These are phyloP conservation scores for Sisor rabdophorus DNA, from an alignment of 2,113 vertebrate genomes.

Conservation along the genomic window DNA sequence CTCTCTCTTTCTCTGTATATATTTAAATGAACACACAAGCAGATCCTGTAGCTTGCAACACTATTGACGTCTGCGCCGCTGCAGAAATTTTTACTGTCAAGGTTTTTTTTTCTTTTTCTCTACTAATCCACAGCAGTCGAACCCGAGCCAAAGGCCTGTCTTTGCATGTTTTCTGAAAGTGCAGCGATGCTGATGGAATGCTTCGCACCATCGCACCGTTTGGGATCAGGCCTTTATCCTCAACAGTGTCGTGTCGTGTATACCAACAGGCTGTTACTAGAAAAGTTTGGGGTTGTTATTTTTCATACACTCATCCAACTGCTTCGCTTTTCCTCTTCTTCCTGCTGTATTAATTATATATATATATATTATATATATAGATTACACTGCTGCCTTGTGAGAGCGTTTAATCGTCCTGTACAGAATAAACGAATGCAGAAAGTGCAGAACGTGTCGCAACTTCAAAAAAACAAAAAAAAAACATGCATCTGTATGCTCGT, in stretches of 20 bases:
- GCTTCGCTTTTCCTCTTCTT: constrained; percentile 37
- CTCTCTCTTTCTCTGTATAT: too few relatives aligned
- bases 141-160: neutral
- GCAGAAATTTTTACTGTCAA: constrained; percentile 1
- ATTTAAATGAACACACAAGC: neutral
- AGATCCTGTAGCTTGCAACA: constrained; percentile 7
- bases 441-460: constrained; percentile 79
- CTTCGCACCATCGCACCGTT: neutral
- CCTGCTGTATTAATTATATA: constrained; percentile 21
- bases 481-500: too few relatives aligned
- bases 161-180: constrained; percentile 8
- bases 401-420: constrained; percentile 76
- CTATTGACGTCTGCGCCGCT: constrained; percentile 3
- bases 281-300: neutral
- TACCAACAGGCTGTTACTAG: constrained; percentile 1
- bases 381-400: constrained; percentile 47
- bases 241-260: constrained; percentile 26
- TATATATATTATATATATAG: constrained; percentile 1
- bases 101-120: constrained; percentile 2
- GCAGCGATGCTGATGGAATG: neutral
- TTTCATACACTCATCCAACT: constrained; percentile 25
- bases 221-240: constrained; percentile 2
- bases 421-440: constrained; percentile 75
- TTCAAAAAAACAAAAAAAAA: constrained; percentile 29
- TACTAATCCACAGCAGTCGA: neutral